Evolutionary conservation across 2,888 invertebrate species (phyloP).

Genomic region (Drosophila yooni): DNA sequence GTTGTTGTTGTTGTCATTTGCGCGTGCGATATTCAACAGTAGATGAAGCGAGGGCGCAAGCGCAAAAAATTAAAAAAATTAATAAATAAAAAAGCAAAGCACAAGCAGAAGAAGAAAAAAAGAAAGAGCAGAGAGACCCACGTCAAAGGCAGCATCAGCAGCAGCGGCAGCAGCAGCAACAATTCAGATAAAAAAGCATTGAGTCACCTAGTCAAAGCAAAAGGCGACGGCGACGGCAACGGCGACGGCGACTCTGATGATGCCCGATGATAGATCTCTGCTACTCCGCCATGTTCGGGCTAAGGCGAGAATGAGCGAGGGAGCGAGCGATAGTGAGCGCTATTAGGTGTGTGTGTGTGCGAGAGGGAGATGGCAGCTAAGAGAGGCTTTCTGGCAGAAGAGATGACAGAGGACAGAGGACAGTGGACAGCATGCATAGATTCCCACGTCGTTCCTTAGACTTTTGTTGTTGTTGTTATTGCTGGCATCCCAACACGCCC

Average conservation of each 20-base stretch:
- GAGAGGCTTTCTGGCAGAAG: conserved; percentile 3
- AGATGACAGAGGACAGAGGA: conserved; percentile 24
- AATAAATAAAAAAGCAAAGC: conserved; percentile 30
- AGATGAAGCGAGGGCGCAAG: conserved; percentile 26
- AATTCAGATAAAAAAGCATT: conserved; percentile 50
- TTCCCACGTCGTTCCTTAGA: conserved; percentile 32
- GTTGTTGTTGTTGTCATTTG: conserved; percentile 55
- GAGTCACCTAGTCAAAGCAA: conserved; percentile 62
- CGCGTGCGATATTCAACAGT: conserved; percentile 65
- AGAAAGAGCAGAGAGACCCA: conserved; percentile 32
- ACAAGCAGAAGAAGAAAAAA: conserved; percentile 15
- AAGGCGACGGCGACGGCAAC: conserved; percentile 7
- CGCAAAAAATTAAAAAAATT: conserved; percentile 19
- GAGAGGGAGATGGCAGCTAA: conserved; percentile 11
- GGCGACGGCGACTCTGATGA: conserved; percentile 28
- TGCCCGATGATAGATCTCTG: conserved; percentile 60
- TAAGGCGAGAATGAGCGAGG: conserved; percentile 6
- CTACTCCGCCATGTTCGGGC: conserved; percentile 23
- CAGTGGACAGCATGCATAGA: conserved; percentile 42
- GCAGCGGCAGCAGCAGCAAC: conserved; percentile 38
- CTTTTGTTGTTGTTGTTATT: conserved; percentile 6
- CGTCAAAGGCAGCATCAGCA: conserved; percentile 21
- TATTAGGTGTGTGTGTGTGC: not conserved
- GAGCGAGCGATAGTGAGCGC: not conserved
- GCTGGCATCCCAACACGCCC: conserved; percentile 49